These are phyloP conservation scores for Lithosia quadra DNA, from an alignment of 2,888 invertebrate species.

Conservation along the genomic window DNA sequence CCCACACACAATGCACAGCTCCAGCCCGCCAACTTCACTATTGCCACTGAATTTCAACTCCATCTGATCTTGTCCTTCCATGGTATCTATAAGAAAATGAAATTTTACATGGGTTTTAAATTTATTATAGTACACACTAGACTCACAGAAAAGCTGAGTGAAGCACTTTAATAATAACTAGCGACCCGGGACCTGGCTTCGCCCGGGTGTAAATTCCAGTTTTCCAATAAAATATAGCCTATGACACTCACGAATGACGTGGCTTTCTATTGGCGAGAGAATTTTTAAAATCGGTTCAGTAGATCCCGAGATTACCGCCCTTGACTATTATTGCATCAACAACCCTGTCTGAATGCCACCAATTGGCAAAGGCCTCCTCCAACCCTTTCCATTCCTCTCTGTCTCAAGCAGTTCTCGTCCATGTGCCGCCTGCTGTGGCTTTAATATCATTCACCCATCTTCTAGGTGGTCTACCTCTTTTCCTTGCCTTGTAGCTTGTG, in stretches of 20 bases:
- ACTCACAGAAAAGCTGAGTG: too few species aligned
- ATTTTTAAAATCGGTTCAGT: too few species aligned
- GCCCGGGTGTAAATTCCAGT: too few species aligned
- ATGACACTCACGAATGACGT: too few species aligned
- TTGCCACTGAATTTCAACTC: constrained; percentile 76
- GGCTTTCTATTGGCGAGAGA: too few species aligned
- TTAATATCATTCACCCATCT: constrained; percentile 16
- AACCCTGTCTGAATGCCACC: neutral
- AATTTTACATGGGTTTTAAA: constrained; percentile 2
- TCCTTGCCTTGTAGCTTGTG: neutral
- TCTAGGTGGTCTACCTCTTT: neutral
- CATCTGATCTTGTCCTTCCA: constrained; percentile 78
- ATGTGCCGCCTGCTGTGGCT: neutral
- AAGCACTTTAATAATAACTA: too few species aligned
- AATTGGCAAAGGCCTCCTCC: neutral
- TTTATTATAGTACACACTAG: too few species aligned
- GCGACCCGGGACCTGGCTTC: too few species aligned
- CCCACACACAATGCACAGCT: constrained; percentile 98
- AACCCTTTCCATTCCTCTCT: neutral
- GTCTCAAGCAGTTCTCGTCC: neutral
- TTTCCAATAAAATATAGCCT: too few species aligned
- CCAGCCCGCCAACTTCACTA: constrained; percentile 88
- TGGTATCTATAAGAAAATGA: constrained; percentile 38
- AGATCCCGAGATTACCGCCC: too few species aligned
- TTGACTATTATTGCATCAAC: too few species aligned